Evolutionary conservation across 2,888 invertebrate species (phyloP).

Genomic region (Apodemia mormo): DNA sequence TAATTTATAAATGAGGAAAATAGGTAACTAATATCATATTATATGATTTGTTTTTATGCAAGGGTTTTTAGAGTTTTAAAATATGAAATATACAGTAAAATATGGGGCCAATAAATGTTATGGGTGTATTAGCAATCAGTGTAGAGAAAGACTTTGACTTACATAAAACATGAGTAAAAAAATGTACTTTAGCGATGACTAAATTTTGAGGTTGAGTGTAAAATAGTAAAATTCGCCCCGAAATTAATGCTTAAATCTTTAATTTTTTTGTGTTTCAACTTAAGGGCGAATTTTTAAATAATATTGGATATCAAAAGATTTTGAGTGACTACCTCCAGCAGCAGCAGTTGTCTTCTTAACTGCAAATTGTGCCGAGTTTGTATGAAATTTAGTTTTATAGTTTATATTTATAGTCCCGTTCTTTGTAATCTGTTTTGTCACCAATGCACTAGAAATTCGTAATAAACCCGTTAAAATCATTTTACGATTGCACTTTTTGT

Average conservation of each 20-base stretch:
- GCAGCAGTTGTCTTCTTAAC: slow-evolving; percentile 72
- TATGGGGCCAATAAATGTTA: no score
- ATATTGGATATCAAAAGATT: background rate
- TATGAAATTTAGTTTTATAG: slow-evolving; percentile 46
- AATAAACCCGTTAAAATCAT: background rate
- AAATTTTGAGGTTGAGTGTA: no score
- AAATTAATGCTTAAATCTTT: background rate
- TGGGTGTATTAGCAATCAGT: no score
- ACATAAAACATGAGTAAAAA: no score
- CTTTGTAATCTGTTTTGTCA: background rate
- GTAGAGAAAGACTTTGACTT: no score
- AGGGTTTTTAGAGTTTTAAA: no score
- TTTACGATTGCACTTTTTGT: background rate
- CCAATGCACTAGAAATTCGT: background rate
- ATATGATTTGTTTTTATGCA: no score
- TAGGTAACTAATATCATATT: no score
- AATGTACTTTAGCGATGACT: no score
- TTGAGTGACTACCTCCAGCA: slow-evolving; percentile 57
- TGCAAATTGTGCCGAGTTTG: slow-evolving; percentile 45
- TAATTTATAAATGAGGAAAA: no score
- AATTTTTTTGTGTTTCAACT: background rate
- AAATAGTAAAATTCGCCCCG: no score
- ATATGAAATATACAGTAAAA: no score
- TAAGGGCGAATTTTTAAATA: background rate
- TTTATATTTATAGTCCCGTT: slow-evolving; percentile 9